Conservation (phyloP, 2,113 vertebrate species). For the Chitala chitala region DNA sequence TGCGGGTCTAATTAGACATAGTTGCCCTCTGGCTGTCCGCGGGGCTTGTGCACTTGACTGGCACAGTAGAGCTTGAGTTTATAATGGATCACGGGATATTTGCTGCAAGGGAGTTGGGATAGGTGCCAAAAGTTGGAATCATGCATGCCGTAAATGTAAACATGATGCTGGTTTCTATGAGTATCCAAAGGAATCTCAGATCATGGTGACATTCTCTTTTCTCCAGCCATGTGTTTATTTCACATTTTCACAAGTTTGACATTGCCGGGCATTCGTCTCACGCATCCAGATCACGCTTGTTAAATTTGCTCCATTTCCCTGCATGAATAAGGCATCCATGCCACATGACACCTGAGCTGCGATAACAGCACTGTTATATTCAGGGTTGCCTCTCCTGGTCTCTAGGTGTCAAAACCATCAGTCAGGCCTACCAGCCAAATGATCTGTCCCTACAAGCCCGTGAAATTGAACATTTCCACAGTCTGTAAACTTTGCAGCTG, state of each 20-base stretch:
- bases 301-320: background rate
- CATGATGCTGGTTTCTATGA: background rate
- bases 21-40: no score
- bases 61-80: background rate
- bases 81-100: background rate
- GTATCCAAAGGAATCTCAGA: no score
- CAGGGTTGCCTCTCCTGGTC: background rate
- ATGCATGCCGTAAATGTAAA: background rate
- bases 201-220: no score
- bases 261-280: background rate
- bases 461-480: conserved; percentile 11
- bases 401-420: background rate
- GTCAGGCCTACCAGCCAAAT: background rate
- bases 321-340: background rate
- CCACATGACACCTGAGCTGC: background rate
- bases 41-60: background rate
- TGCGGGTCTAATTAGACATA: no score
- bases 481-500: background rate
- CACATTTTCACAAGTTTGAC: background rate
- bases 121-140: background rate
- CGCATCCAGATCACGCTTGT: background rate
- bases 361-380: background rate
- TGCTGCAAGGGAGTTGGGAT: background rate
- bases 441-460: background rate
- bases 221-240: no score